Evolutionary conservation across 2,888 invertebrate species (phyloP).

Genomic region (Polydrusus cervinus): DNA sequence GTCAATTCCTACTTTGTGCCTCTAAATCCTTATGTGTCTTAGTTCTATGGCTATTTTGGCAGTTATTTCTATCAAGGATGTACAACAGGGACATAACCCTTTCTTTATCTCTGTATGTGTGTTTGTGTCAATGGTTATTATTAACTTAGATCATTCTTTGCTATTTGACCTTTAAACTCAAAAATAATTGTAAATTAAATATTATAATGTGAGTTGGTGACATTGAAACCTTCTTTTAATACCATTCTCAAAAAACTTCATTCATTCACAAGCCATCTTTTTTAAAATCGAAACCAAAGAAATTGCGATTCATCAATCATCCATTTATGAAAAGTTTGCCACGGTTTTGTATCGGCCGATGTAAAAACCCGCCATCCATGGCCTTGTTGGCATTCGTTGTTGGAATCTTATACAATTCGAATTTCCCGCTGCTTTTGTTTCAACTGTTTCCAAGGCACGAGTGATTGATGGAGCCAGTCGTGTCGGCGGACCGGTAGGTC

Average conservation of each 20-base stretch:
- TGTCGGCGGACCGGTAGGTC: slow-evolving; percentile 71
- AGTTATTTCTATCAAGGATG: too few species aligned
- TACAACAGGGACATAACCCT: too few species aligned
- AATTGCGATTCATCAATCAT: slow-evolving; percentile 65
- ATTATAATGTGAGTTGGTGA: not conserved
- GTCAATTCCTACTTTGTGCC: too few species aligned
- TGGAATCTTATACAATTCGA: slow-evolving; percentile 69
- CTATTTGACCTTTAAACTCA: too few species aligned
- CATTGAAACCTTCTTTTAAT: too few species aligned
- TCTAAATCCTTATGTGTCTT: too few species aligned
- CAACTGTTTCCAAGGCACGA: slow-evolving; percentile 68
- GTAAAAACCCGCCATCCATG: slow-evolving; percentile 65
- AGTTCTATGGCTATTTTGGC: too few species aligned
- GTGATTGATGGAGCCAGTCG: slow-evolving; percentile 72
- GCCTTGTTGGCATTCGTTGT: slow-evolving; percentile 67
- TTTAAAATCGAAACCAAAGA: slow-evolving; percentile 35
- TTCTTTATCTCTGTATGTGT: too few species aligned
- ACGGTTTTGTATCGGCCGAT: slow-evolving; percentile 68
- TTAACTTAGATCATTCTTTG: too few species aligned
- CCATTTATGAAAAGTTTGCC: slow-evolving; percentile 67
- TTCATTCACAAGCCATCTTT: not conserved
- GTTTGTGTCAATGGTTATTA: too few species aligned
- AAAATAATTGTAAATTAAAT: too few species aligned
- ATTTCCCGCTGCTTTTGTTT: slow-evolving; percentile 71
- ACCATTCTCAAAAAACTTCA: not conserved